Evolutionary conservation across 2,888 invertebrate genomes (phyloP).

Genomic region (Germaria angustata): DNA sequence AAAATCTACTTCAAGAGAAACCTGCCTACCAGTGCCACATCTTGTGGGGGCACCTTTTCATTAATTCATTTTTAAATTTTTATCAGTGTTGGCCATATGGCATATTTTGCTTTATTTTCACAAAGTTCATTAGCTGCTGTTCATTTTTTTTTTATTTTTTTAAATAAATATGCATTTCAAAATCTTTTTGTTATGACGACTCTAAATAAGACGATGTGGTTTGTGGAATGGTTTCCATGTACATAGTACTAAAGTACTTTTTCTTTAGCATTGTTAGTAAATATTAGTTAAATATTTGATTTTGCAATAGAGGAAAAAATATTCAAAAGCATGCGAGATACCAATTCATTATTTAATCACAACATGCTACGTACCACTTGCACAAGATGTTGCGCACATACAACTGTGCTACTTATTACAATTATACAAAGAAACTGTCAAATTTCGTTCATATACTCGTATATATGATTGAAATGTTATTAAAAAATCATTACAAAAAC

Average conservation of each 20-base stretch:
- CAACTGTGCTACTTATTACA: not conserved
- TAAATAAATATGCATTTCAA: constrained; percentile 10
- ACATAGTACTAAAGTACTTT: not conserved
- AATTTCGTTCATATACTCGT: not conserved
- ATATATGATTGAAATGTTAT: not conserved
- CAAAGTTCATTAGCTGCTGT: not conserved
- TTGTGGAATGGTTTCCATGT: constrained; percentile 2
- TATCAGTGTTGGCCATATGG: not conserved
- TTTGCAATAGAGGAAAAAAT: constrained; percentile 7
- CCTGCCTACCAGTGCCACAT: not conserved
- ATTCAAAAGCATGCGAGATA: not conserved
- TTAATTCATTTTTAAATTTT: not conserved
- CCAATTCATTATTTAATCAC: not conserved
- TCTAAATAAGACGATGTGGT: constrained; percentile 28
- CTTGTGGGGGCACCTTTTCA: not conserved
- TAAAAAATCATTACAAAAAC: too few relatives aligned
- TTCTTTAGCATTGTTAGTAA: constrained; percentile 8
- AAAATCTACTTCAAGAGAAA: not conserved
- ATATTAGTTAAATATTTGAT: constrained; percentile 30
- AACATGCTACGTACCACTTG: not conserved
- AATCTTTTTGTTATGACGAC: constrained; percentile 38
- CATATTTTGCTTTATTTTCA: not conserved
- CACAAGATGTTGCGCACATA: not conserved
- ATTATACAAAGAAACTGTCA: not conserved
- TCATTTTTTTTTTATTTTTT: not conserved